These are phyloP conservation scores for Agrotis clavis DNA, from an alignment of 2,888 invertebrate genomes.

Conservation along the genomic window DNA sequence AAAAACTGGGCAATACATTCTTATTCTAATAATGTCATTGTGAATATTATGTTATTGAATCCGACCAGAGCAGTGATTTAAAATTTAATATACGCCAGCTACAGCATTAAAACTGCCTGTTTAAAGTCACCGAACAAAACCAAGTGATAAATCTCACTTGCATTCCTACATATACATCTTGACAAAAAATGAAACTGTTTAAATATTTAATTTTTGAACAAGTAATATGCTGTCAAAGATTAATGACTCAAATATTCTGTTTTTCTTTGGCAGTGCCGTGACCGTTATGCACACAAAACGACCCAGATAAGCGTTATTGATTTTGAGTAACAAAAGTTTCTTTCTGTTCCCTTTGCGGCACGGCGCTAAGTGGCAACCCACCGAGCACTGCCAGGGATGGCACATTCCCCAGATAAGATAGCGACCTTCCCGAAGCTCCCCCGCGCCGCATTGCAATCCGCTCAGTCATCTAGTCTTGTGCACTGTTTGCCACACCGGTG, in stretches of 20 bases:
- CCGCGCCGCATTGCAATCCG: conserved; percentile 81
- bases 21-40: conserved; percentile 41
- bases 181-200: conserved; percentile 62
- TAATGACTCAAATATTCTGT: conserved; percentile 77
- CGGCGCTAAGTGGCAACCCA: conserved; percentile 86
- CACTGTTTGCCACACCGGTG: conserved; percentile 56
- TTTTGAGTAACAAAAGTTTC: conserved; percentile 82
- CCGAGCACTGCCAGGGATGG: conserved; percentile 79
- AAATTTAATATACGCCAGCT: conserved; percentile 24
- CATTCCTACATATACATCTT: conserved; percentile 70
- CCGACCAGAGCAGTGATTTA: conserved; percentile 19
- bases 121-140: conserved; percentile 59
- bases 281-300: conserved; percentile 83
- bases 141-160: conserved; percentile 69
- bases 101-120: conserved; percentile 42
- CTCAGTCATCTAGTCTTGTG: conserved; percentile 77
- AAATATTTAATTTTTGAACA: conserved; percentile 70
- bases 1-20: not conserved
- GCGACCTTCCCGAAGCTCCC: conserved; percentile 67
- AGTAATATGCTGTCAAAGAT: conserved; percentile 71
- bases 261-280: conserved; percentile 72
- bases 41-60: conserved; percentile 43
- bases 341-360: conserved; percentile 79
- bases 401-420: conserved; percentile 89
- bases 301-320: conserved; percentile 83